Evolutionary conservation across 2,888 invertebrate species (phyloP), one percentile per base, ranked within the genome.

Genomic region (Diplolepis rosae): DNA sequence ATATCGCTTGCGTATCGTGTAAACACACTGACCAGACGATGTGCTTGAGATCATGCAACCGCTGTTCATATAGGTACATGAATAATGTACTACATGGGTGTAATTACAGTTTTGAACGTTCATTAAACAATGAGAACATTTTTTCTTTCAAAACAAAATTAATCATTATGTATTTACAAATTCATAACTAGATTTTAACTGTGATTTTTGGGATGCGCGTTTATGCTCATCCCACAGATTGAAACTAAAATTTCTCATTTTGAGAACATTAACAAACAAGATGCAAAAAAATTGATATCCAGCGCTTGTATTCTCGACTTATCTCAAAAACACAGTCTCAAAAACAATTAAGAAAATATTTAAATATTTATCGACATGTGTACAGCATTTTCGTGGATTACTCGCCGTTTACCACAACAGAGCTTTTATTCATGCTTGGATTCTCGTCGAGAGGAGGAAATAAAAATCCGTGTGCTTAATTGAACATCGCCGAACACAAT

Each of bases 1-100:
- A 81, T 83, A 82, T 77, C 80, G 68, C 71, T 66, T 65, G 72
- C 77, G 69, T 77, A 74, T 74, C 78, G 78, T 77, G 79, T 81
- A 79, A 79, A 79, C 79, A 81, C 76, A 77, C 72, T 76, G 78
- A 68, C 65, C 71, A 54, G 54, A 30, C 54, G 22, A 18, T 11
- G 54, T 18, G 6, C 32, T 32, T 13, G 50, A 50, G 27, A 50
- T 50, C 50, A 50, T 50, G 50, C 24, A 24, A 54, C 54, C 30
- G 30, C 54, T 54, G 30, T 54, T 30, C 54, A 54, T 54, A 32
- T 54, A 54, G 32, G 32, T 54, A 54, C n/a, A 54, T 15, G 54
- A 32, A 2, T 54, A 54, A 54, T 32, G 32, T 15, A 15, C 32
- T 54, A 54, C 54, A 30, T 54, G 54, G 7, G 32, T 18, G 18